Evolutionary conservation across 1,140 invertebrate genomes (phyloP).

Genomic region (Ruditapes philippinarum): DNA sequence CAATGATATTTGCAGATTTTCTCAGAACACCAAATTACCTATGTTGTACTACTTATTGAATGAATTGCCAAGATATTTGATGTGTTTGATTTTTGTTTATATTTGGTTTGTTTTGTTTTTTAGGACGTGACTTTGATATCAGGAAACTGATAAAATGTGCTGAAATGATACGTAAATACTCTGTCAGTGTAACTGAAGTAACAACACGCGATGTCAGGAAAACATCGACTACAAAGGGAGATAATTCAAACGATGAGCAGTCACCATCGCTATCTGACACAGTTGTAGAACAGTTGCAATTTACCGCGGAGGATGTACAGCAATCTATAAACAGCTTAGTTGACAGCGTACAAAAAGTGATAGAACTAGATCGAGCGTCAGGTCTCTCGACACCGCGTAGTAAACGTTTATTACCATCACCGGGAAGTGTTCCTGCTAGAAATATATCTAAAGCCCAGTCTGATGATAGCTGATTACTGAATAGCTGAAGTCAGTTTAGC

Average conservation of each 20-base stretch:
- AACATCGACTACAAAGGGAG: neutral
- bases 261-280: conserved; percentile 20
- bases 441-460: neutral
- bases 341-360: conserved; percentile 49
- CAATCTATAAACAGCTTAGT: conserved; percentile 3
- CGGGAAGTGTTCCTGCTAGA: neutral
- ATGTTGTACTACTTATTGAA: no score
- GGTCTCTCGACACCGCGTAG: conserved; percentile 21
- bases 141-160: conserved; percentile 76
- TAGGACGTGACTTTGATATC: conserved; percentile 72
- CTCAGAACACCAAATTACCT: no score
- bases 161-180: conserved; percentile 77
- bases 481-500: no score
- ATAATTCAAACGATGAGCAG: neutral
- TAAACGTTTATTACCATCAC: conserved; percentile 53
- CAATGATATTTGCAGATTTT: no score
- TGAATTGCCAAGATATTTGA: no score
- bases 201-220: conserved; percentile 58
- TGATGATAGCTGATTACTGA: neutral
- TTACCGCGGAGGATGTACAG: conserved; percentile 20
- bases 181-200: conserved; percentile 70
- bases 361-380: conserved; percentile 10
- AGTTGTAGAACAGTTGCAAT: conserved; percentile 36
- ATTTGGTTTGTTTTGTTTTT: no score
- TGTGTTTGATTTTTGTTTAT: no score